These are phyloP conservation scores for Chinchilla lanigera DNA, from an alignment of 2,113 vertebrate genomes.

Conservation along the genomic window DNA sequence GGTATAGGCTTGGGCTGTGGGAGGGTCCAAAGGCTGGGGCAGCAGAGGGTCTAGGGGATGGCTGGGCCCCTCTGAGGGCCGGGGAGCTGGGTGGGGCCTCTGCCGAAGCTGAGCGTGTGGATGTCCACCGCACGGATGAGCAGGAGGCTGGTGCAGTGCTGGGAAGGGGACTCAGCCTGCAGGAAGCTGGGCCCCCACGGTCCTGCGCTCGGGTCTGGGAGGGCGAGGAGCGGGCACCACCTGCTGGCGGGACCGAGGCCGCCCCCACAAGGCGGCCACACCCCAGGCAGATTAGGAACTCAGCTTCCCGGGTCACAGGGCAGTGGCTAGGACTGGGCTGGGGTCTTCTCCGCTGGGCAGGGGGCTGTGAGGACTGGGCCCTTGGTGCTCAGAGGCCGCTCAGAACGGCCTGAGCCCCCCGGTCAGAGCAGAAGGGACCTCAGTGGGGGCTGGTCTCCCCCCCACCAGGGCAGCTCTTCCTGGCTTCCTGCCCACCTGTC, in stretches of 20 bases:
- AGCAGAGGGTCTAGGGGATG: not conserved
- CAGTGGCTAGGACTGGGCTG: not conserved
- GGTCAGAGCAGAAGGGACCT: not conserved
- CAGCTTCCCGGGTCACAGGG: not conserved
- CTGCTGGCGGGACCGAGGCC: not conserved
- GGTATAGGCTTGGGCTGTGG: not conserved
- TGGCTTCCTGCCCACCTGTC: not conserved
- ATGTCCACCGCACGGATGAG: not conserved
- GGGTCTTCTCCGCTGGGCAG: not conserved
- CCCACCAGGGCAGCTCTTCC: not conserved
- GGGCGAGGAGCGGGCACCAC: not conserved
- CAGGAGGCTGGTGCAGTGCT: not conserved
- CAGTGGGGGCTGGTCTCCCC: not conserved
- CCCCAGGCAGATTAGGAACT: not conserved
- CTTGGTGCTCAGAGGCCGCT: not conserved
- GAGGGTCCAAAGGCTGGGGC: not conserved
- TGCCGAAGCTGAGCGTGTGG: fast-evolving
- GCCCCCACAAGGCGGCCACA: not conserved
- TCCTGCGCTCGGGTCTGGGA: not conserved
- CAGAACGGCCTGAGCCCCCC: not conserved
- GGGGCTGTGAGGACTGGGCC: not conserved
- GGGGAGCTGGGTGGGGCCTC: not conserved
- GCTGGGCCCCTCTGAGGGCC: too few species aligned
- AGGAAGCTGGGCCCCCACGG: not conserved
- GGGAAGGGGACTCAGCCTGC: too few species aligned